Base-by-base conservation (phyloP, 2,797 vertebrate species). In the Hydrocynus forskahlii region DNA sequence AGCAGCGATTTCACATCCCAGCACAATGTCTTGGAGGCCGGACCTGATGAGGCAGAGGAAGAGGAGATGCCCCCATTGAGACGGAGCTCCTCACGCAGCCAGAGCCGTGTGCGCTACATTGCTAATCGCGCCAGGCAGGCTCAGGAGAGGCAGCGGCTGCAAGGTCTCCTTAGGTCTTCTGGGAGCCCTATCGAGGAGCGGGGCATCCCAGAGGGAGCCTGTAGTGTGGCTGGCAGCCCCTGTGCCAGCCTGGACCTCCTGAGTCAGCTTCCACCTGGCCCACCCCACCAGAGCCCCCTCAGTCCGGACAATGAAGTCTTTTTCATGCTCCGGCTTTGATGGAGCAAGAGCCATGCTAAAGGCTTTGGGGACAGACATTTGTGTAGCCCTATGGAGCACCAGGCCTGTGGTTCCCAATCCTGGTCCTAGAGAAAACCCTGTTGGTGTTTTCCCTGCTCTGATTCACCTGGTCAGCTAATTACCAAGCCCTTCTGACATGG, bases 21-120 rank as follows among this genome's bases (percentile, higher is more conserved):
- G 60, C 74, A 7, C 10, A 55, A 59, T 1, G 55, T 81, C 19
- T 62, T 48, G 0, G 77, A 82, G 13, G 12, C 48, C 17, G 59
- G 38, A 8, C 81, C 76, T 29, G 57, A 73, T 3, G 52, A 82
- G 57, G 87, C 87, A 23, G 89, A 89, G n/a, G n/a, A 78, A 0
- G 89, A 91, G 57, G 94, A 94, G 62, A 54, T 87, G 67, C 91
- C 88, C 2, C 88, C 95, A 62, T 88, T 96, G 19, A 91, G 96
- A 12, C 92, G 97, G 17, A 95, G 95, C 0, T 97, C 97, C 0
- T 99, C 97, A 0, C 94, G 97, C 81, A 98, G 97, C 81, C 97
- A 98, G 86, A 99, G 97, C 85, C 90, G 97, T 0, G 97, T 98
- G 75, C 94, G 97, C 0, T 97, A 97, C 89, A 96, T 99, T 0